phyloP scores from a whole-genome alignment of 2,113 vertebrate species.

The Ictalurus punctatus region DNA sequence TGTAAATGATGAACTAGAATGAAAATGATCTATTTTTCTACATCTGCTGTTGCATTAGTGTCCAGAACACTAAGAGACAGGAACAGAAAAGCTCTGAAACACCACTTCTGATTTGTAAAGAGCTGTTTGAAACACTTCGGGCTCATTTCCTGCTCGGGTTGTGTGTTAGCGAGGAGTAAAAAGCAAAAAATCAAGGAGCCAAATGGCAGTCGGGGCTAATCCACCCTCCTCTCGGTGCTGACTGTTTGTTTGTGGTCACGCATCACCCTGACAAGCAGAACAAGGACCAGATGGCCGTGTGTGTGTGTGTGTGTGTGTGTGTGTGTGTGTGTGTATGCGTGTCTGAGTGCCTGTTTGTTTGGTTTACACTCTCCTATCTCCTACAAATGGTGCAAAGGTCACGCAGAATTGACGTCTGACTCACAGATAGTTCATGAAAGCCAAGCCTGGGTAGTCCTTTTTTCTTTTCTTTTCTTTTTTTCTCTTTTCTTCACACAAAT shows the following conservation, averaged over 20 bases:
- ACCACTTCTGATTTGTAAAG: neutral
- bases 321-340: conserved; percentile 36
- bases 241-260: conserved; percentile 51
- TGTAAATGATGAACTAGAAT: neutral
- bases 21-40: neutral
- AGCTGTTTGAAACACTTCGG: neutral
- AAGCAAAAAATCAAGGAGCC: conserved; percentile 1
- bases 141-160: neutral
- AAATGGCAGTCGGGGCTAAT: neutral
- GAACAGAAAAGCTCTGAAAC: neutral
- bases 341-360: conserved; percentile 12
- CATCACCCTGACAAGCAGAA: conserved; percentile 43
- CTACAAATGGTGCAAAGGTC: conserved; percentile 50
- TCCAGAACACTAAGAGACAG: neutral
- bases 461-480: neutral
- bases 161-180: neutral
- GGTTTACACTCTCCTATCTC: conserved; percentile 20
- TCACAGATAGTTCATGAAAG: conserved; percentile 13
- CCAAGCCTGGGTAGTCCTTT: neutral
- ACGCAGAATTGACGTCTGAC: conserved; percentile 32
- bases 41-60: neutral
- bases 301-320: conserved; percentile 40
- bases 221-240: conserved; percentile 9
- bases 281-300: conserved; percentile 50
- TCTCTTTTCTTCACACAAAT: neutral